These are phyloP conservation scores for Rugalucina vietnamica DNA, from an alignment of 2,888 invertebrate species.

Conservation along the genomic window DNA sequence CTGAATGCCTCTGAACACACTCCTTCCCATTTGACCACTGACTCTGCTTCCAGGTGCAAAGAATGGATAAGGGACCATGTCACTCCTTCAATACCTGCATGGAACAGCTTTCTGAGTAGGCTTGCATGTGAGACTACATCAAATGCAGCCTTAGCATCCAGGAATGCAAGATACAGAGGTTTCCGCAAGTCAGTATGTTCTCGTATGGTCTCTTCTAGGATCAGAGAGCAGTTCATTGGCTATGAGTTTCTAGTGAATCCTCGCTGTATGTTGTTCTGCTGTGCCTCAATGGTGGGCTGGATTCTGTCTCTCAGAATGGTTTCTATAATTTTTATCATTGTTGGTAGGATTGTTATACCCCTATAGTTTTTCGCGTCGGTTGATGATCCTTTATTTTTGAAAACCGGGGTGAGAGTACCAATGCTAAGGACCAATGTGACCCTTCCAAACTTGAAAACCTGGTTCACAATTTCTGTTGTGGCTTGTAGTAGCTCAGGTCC, in stretches of 20 bases:
- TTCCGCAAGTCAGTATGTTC: slow-evolving; percentile 4
- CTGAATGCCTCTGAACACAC: not conserved
- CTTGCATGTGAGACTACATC: not conserved
- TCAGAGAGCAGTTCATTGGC: slow-evolving; percentile 10
- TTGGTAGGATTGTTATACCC: slow-evolving; percentile 33
- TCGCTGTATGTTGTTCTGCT: not conserved
- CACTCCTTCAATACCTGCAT: not conserved
- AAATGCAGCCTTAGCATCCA: not conserved
- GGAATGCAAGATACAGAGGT: not conserved
- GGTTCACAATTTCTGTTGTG: not conserved
- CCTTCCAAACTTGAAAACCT: not conserved
- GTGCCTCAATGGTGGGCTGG: not conserved
- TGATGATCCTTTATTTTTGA: too few species aligned
- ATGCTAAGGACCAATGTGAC: not conserved
- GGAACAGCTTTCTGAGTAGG: not conserved
- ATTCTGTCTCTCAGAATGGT: slow-evolving; percentile 11
- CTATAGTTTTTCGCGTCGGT: slow-evolving; percentile 15
- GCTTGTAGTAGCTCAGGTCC: not conserved
- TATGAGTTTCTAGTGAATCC: slow-evolving; percentile 24
- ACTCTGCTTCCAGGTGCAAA: not conserved
- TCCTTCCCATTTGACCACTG: slow-evolving; percentile 1
- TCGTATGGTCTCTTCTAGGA: slow-evolving; percentile 1
- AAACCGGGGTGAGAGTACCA: not conserved
- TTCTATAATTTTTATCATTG: slow-evolving; percentile 20
- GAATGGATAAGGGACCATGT: not conserved